phyloP scores from a whole-genome alignment of 2,797 vertebrate genomes.

The Danionella dracula region DNA sequence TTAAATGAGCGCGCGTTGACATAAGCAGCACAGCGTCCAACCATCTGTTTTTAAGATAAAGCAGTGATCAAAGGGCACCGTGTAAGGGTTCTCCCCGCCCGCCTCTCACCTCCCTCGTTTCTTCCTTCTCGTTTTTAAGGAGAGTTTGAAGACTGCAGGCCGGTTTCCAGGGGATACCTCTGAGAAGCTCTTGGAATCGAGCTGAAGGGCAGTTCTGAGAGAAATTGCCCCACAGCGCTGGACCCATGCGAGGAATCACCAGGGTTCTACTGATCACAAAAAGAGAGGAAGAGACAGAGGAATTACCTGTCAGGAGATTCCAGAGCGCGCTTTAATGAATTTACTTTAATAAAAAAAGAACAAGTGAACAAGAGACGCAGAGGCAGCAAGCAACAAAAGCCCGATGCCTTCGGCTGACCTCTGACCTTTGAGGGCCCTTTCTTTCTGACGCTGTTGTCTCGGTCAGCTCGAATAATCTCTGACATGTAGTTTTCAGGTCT shows the following conservation, averaged over 20 bases:
- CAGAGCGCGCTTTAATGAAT: conserved; percentile 65
- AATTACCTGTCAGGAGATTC: conserved; percentile 67
- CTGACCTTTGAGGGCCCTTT: conserved; percentile 50
- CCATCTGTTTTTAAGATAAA: conserved; percentile 77
- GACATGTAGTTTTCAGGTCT: conserved; percentile 13
- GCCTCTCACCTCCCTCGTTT: conserved; percentile 21
- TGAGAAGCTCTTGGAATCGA: conserved; percentile 80
- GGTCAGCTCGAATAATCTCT: conserved; percentile 28
- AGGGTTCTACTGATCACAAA: conserved; percentile 71
- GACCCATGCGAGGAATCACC: conserved; percentile 73
- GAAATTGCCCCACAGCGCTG: conserved; percentile 72
- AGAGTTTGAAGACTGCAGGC: conserved; percentile 73
- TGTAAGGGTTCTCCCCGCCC: conserved; percentile 58
- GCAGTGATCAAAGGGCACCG: conserved; percentile 73
- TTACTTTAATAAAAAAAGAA: conserved; percentile 69
- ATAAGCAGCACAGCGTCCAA: conserved; percentile 68
- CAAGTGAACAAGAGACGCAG: conserved; percentile 26
- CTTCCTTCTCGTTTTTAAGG: conserved; percentile 52
- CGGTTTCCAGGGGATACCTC: conserved; percentile 83
- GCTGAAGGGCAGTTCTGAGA: conserved; percentile 68
- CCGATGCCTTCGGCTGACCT: conserved; percentile 56
- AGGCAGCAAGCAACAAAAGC: conserved; percentile 34
- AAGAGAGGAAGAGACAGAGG: conserved; percentile 66
- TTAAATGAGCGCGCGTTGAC: conserved; percentile 61
- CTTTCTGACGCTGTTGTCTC: conserved; percentile 32